These are phyloP conservation scores for Agonopterix heracliana DNA, from an alignment of 2,888 invertebrate genomes.

Conservation along the genomic window DNA sequence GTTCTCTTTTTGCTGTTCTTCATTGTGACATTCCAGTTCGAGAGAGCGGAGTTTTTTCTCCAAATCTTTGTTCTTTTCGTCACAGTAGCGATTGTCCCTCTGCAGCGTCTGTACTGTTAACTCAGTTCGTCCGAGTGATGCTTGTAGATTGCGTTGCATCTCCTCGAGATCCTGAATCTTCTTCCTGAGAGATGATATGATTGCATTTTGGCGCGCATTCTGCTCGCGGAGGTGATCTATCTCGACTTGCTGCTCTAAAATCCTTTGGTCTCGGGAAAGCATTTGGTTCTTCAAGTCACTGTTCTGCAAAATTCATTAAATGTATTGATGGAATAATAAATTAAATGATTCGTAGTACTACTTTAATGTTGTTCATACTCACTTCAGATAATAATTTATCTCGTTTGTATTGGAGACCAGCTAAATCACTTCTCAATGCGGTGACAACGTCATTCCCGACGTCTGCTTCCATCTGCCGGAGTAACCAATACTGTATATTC, in stretches of 20 bases:
- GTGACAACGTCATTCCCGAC: conserved; percentile 82
- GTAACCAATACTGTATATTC: not conserved
- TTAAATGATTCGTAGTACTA: too few relatives aligned
- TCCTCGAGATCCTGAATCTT: conserved; percentile 88
- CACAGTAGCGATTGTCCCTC: conserved; percentile 82
- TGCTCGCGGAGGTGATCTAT: conserved; percentile 87
- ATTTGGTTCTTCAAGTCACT: conserved; percentile 83
- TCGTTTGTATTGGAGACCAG: conserved; percentile 88
- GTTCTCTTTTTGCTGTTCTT: conserved; percentile 85
- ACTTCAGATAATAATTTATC: conserved; percentile 87
- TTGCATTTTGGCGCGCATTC: conserved; percentile 87
- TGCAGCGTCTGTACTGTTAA: conserved; percentile 84
- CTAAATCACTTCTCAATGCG: conserved; percentile 87
- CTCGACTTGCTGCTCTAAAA: conserved; percentile 86
- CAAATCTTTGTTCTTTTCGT: conserved; percentile 85
- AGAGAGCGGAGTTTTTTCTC: conserved; percentile 83
- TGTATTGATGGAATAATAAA: not conserved
- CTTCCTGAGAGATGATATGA: conserved; percentile 86
- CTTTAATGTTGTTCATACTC: conserved; percentile 25
- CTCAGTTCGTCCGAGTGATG: conserved; percentile 79
- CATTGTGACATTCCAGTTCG: conserved; percentile 82
- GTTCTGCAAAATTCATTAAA: conserved; percentile 62
- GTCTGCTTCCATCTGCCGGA: conserved; percentile 74
- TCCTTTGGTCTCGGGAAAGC: conserved; percentile 81
- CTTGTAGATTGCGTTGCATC: conserved; percentile 81